phyloP scores from a whole-genome alignment of 2,888 invertebrate species.

The Stramonita haemastoma region DNA sequence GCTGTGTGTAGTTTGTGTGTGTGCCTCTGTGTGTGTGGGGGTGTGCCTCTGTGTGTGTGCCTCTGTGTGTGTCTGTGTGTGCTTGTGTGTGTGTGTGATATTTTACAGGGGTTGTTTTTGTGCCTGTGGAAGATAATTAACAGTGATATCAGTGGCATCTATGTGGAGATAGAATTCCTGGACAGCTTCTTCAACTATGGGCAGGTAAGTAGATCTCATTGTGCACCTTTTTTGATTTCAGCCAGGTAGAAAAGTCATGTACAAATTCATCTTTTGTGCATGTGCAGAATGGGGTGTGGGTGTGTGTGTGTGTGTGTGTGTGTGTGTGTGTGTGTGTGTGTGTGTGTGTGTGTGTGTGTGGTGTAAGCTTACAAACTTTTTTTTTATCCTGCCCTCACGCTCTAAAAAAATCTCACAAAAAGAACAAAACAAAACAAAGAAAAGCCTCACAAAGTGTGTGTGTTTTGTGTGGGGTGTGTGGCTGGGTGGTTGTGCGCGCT shows the following conservation, averaged over 20 bases:
- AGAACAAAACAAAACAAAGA: too few relatives aligned
- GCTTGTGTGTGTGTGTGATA: slow-evolving; percentile 15
- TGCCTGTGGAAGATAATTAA: slow-evolving; percentile 77
- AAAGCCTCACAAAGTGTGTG: too few relatives aligned
- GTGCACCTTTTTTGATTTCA: neutral
- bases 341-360: neutral
- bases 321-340: neutral
- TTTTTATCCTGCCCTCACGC: too few relatives aligned
- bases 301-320: neutral
- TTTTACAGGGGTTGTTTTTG: slow-evolving; percentile 84
- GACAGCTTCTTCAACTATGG: slow-evolving; percentile 93
- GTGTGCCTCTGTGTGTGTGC: too few relatives aligned
- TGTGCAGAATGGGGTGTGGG: neutral
- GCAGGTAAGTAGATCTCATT: slow-evolving; percentile 77
- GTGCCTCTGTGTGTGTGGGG: too few relatives aligned
- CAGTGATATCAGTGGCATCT: slow-evolving; percentile 87
- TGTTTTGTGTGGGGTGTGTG: too few relatives aligned
- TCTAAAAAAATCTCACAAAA: too few relatives aligned
- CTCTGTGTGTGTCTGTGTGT: too few relatives aligned
- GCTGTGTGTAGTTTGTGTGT: too few relatives aligned
- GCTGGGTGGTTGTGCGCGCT: too few relatives aligned
- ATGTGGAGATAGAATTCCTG: slow-evolving; percentile 93
- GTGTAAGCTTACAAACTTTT: neutral
- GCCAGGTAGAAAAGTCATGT: slow-evolving; percentile 9
- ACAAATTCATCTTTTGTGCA: neutral